Conservation (phyloP, 2,888 invertebrate genomes). For the Plusia festucae region DNA sequence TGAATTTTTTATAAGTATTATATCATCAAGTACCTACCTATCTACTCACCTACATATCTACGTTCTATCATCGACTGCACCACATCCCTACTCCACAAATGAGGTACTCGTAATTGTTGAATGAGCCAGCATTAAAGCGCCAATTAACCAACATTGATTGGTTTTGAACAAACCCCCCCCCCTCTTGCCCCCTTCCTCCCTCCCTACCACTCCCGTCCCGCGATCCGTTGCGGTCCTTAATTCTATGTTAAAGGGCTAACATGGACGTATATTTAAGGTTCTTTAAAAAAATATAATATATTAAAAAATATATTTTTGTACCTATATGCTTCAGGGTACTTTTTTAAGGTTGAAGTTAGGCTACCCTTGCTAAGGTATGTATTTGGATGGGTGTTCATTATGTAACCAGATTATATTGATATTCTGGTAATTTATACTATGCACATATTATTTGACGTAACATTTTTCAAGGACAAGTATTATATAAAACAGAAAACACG, state of each 20-base stretch:
- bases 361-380: background rate
- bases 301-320: no score
- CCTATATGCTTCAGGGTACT: background rate
- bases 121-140: conserved; percentile 87
- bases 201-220: conserved; percentile 12
- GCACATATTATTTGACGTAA: no score
- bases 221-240: conserved; percentile 37
- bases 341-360: background rate
- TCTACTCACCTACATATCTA: background rate
- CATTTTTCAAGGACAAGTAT: no score
- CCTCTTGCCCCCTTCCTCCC: conserved; percentile 20
- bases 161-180: conserved; percentile 71
- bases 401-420: no score
- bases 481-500: no score
- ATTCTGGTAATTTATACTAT: background rate
- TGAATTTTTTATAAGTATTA: no score
- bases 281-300: no score
- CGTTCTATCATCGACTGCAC: conserved; percentile 35
- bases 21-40: no score
- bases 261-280: conserved; percentile 16
- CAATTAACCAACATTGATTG: conserved; percentile 88
- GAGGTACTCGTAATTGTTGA: conserved; percentile 83
- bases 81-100: conserved; percentile 69
- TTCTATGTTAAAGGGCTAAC: conserved; percentile 52
- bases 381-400: background rate